Conservation (phyloP, 2,888 invertebrate species). For the Belgica antarctica region DNA sequence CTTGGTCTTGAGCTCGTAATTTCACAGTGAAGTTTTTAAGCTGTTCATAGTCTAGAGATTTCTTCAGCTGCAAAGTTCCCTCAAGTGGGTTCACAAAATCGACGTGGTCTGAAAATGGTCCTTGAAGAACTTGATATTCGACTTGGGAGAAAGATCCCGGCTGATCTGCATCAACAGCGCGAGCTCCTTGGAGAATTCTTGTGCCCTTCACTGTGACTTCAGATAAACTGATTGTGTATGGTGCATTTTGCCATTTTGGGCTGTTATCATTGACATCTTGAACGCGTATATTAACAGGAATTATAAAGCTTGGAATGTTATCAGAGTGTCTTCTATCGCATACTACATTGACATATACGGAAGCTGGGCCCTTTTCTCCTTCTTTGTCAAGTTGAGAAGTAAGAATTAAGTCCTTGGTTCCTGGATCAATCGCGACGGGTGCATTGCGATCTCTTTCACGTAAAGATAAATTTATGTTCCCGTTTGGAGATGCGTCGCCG, state of each 20-base stretch:
- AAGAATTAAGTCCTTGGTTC: conserved; percentile 77
- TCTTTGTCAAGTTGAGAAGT: conserved; percentile 78
- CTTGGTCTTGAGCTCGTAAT: conserved; percentile 76
- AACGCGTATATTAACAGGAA: conserved; percentile 62
- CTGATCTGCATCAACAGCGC: conserved; percentile 79
- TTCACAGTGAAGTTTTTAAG: conserved; percentile 73
- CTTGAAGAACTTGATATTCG: conserved; percentile 76
- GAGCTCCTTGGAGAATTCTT: conserved; percentile 46
- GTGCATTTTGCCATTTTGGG: conserved; percentile 76
- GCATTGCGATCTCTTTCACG: conserved; percentile 75
- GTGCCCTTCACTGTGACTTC: conserved; percentile 73
- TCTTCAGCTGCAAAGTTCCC: conserved; percentile 74
- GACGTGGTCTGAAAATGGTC: conserved; percentile 76
- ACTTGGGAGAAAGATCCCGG: conserved; percentile 85
- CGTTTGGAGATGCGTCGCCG: conserved; percentile 72
- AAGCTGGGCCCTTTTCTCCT: conserved; percentile 77
- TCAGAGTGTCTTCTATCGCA: conserved; percentile 77
- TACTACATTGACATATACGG: conserved; percentile 80
- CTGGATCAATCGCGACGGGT: conserved; percentile 72
- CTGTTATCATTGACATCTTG: conserved; percentile 91
- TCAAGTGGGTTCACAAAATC: conserved; percentile 83
- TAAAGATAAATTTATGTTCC: conserved; percentile 74
- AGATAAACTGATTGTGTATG: conserved; percentile 77
- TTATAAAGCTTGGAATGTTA: conserved; percentile 59
- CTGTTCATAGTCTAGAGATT: conserved; percentile 79